A percentile compares a stretch with the other conserved stretches of the same genome.
phyloP scores from a whole-genome alignment of 2,113 vertebrate genomes.

The Antechinus flavipes region DNA sequence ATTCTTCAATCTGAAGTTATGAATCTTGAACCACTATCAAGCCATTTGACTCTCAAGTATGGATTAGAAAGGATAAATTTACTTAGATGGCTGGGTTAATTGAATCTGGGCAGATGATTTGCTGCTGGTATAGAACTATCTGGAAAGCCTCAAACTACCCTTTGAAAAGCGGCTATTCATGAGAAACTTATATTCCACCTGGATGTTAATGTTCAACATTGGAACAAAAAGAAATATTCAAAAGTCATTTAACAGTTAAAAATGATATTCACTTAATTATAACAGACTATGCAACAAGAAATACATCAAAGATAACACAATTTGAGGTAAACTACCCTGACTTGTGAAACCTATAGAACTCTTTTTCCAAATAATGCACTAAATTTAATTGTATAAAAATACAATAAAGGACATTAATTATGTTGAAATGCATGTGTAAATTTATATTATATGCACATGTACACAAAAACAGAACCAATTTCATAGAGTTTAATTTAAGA shows the following conservation, averaged over 20 bases:
- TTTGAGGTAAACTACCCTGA: neutral
- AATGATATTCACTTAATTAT: neutral
- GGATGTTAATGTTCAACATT: neutral
- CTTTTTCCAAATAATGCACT: neutral
- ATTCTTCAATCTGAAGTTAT: neutral
- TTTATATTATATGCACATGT: too few species aligned
- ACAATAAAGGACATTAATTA: neutral
- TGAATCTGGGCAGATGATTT: neutral
- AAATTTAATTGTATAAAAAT: neutral
- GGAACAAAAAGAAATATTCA: neutral
- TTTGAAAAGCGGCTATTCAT: neutral
- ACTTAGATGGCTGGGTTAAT: neutral
- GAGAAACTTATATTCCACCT: neutral
- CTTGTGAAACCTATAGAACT: neutral
- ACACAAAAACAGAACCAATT: neutral
- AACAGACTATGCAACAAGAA: neutral
- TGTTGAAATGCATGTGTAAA: neutral
- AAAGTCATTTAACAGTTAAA: neutral
- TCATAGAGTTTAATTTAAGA: neutral
- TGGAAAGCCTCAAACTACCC: neutral
- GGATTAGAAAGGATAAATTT: neutral
- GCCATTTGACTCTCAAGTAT: neutral
- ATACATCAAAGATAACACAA: neutral
- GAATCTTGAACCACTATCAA: neutral
- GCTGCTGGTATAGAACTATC: neutral